Evolutionary conservation across 2,113 vertebrate species (phyloP).

Genomic region (Ptilonorhynchus violaceus): DNA sequence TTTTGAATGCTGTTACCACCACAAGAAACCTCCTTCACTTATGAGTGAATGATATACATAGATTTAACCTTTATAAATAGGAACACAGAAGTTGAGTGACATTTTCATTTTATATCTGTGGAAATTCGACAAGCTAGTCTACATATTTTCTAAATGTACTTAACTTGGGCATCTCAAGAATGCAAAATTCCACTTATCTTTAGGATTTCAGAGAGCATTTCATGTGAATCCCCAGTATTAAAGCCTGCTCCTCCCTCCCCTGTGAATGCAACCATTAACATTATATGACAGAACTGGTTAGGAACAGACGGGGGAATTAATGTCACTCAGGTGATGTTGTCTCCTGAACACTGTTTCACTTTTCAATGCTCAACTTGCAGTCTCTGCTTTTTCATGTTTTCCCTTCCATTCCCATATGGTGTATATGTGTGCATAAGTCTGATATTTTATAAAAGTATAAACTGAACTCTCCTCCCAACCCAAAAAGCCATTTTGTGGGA

Average conservation of each 20-base stretch:
- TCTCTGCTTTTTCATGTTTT: not conserved
- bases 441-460: not conserved
- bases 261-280: not conserved
- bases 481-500: rapidly evolving
- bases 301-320: not conserved
- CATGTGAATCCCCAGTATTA: not conserved
- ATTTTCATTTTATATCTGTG: constrained; percentile 1
- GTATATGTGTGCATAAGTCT: not conserved
- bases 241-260: not conserved
- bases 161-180: not conserved
- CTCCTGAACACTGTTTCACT: not conserved
- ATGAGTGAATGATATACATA: not conserved
- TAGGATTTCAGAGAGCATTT: not conserved
- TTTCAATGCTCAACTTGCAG: not conserved
- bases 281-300: not conserved
- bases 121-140: not conserved
- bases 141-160: constrained; percentile 2
- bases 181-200: not conserved
- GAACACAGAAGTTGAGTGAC: not conserved
- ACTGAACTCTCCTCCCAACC: not conserved
- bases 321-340: not conserved
- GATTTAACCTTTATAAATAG: not conserved
- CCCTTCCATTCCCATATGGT: not conserved
- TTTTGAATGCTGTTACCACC: not conserved
- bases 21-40: not conserved